These are phyloP conservation scores for Falco cherrug DNA, from an alignment of 2,797 vertebrate genomes.

Conservation along the genomic window DNA sequence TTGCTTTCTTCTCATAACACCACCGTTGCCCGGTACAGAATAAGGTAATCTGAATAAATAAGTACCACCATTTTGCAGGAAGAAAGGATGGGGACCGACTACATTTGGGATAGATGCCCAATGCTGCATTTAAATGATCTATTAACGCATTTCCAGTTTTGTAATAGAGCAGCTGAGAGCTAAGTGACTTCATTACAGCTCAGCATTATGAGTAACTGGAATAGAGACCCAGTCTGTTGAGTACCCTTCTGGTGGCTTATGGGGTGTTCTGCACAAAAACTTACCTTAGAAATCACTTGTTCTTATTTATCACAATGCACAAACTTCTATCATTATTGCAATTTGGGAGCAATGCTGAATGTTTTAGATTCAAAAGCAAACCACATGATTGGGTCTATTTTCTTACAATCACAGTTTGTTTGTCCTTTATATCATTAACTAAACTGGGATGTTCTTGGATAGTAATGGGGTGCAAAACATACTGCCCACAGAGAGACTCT, in stretches of 20 bases:
- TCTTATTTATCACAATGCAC: not conserved
- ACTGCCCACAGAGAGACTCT: not conserved
- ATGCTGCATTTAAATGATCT: not conserved
- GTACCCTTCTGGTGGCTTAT: not conserved
- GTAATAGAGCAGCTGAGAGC: not conserved
- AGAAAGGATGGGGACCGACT: not conserved
- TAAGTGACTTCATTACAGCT: not conserved
- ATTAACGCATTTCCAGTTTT: slow-evolving; percentile 20
- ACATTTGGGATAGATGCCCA: not conserved
- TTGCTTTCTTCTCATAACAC: not conserved
- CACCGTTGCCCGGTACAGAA: not conserved
- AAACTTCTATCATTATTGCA: not conserved
- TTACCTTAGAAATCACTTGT: not conserved
- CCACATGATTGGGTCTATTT: not conserved
- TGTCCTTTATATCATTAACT: not conserved
- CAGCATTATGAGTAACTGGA: not conserved
- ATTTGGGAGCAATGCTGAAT: not conserved
- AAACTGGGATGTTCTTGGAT: not conserved
- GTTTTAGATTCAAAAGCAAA: not conserved
- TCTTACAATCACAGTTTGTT: not conserved
- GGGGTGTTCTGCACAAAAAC: not conserved
- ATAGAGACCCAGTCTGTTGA: not conserved
- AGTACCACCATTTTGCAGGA: not conserved
- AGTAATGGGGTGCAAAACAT: not conserved
- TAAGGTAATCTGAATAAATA: not conserved